Evolutionary conservation across 2,113 vertebrate genomes (phyloP), one percentile per base, ranked within the genome.

Genomic region (Misgurnus anguillicaudatus): DNA sequence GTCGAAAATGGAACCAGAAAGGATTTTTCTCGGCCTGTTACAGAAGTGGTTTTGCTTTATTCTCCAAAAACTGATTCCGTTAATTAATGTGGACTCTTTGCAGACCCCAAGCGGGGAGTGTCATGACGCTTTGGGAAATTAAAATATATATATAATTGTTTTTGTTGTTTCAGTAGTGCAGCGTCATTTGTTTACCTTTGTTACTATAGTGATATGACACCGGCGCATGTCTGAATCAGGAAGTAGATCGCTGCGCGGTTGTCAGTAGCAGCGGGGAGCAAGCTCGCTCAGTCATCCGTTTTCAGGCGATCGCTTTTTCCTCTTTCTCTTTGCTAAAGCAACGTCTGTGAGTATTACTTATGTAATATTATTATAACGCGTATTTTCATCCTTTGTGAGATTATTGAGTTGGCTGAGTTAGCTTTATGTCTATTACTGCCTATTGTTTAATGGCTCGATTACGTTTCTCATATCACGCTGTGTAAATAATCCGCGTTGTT

Each of bases 31-130:
- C 5, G 45, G 19, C 45, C 66, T 7, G 8, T 62, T 14, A 75
- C 57, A 60, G 72, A 75, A 75, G 58, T 63, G 10, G 41, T 75
- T 39, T 5, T 75, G 19, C 72, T 75, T 19, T 7, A 62, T 11
- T 61, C 72, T 42, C 55, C 55, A 24, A 68, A 31, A 42, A 68
- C 45, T 51, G 39, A 45, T 47, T 68, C 42, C 6, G 39, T 47
- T 51, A 47, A 48, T 51, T 68, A 11, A 47, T 47, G 42, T 68
- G n/a, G 65, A 9, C 39, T 67, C 38, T 67, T 47, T 47, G 45
- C 10, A 14, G 38, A 67, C 41, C 65, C 39, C 41, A 67, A 24
- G 65, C n/a, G 41, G 65, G 41, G 65, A 67, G 65, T 67, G 41
- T 67, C 2, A 19, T 67, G 65, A 0, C 31, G 6, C 24, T 16